These are phyloP conservation scores for Podiceps cristatus DNA, from an alignment of 2,113 vertebrate genomes.

Conservation along the genomic window DNA sequence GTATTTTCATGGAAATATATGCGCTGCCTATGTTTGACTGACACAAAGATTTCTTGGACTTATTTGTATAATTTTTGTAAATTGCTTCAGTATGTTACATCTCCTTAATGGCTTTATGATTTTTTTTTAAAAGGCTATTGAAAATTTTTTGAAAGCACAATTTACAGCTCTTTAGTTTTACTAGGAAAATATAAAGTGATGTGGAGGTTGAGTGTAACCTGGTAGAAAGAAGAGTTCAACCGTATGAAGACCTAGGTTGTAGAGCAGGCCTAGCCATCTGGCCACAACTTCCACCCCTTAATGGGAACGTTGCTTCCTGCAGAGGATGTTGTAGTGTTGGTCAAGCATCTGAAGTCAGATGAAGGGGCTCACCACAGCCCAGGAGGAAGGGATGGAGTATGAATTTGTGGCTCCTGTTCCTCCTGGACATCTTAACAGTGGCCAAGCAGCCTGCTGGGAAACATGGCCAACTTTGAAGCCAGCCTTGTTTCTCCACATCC, in stretches of 20 bases:
- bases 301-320: neutral
- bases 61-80: neutral
- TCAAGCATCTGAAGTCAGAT: neutral
- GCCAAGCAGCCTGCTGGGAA: neutral
- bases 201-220: neutral
- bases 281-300: neutral
- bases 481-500: rapidly evolving
- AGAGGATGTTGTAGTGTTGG: neutral
- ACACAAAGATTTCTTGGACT: neutral
- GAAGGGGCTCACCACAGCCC: neutral
- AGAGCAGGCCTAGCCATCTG: neutral
- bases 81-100: neutral
- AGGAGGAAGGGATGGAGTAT: neutral
- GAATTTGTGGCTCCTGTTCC: neutral
- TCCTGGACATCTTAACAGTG: neutral
- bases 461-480: neutral
- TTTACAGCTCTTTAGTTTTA: neutral
- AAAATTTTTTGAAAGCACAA: neutral
- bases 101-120: neutral
- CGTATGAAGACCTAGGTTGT: neutral
- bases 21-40: neutral
- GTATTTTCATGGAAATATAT: conserved; percentile 17
- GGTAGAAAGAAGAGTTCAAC: neutral
- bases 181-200: neutral
- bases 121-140: neutral